Base-by-base conservation (phyloP, 2,888 invertebrate species). In the Tetheella fluctuosa region DNA sequence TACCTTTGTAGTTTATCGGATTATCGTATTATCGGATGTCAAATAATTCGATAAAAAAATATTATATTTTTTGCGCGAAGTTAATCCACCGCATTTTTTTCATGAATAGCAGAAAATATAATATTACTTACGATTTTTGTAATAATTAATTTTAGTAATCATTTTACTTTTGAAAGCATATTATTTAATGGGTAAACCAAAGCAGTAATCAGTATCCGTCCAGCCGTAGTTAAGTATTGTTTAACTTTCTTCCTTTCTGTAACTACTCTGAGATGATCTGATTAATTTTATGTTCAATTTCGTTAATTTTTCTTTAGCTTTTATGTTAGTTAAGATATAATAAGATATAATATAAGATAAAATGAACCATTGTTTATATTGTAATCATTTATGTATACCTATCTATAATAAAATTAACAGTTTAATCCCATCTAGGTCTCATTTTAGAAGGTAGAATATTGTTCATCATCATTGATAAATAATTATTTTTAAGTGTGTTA, bases 181-280 rank as follows among this genome's bases (percentile, higher is more conserved):
- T 48, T 62, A 60, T 71, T 70, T 76, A 82, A 83, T 86, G 84
- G 86, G 76, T 83, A 82, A 86, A 90, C 90, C 91, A 91, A 93
- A 91, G 91, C 90, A 90, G 88, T 88, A 91, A 93, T 93, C 93
- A 92, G 93, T 93, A 93, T 93, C 93, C 93, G 92, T 93, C 93
- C 93, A 92, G 83, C 84, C 81, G 84, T 92, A 91, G 89, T 86
- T 90, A 90, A 86, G 86, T 17, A 42, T 77, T 65, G 61, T 75
- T 75, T 76, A 60, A 67, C 62, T 75, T 67, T 67, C 72, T 55
- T 74, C 68, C 12, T 17, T 59, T 67, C 67, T 59, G n/a, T 67
- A 59, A 71, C 79, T 77, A 70, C 78, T 64, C 76, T 79, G 73
- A 71, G 64, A 67, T 67, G 76, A 70, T 76, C 80, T 80, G 80